phyloP scores from a whole-genome alignment of 2,113 vertebrate genomes.

The Scortum barcoo region DNA sequence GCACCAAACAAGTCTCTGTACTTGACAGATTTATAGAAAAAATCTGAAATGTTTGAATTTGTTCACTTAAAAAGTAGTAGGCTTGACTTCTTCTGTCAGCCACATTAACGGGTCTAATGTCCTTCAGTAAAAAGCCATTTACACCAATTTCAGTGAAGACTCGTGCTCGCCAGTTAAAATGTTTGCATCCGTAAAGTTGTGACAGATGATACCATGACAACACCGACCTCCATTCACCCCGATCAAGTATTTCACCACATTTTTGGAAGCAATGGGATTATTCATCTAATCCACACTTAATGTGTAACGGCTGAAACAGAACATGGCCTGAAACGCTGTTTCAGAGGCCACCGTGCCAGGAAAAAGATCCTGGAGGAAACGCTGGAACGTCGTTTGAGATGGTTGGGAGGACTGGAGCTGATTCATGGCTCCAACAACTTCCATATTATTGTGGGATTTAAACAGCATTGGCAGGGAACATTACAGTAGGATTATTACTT shows the following conservation, averaged over 20 bases:
- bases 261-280: conserved; percentile 66
- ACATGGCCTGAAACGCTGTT: conserved; percentile 60
- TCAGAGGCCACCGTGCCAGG: conserved; percentile 51
- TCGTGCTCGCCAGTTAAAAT: conserved; percentile 7
- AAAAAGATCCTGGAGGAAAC: conserved; percentile 62
- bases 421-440: conserved; percentile 63
- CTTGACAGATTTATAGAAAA: neutral
- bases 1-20: neutral
- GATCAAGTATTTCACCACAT: conserved; percentile 59
- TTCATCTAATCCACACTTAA: conserved; percentile 69
- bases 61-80: neutral
- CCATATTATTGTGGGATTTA: conserved; percentile 66
- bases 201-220: conserved; percentile 30
- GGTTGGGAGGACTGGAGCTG: conserved; percentile 60
- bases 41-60: neutral
- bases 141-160: conserved; percentile 10
- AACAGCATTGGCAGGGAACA: conserved; percentile 36
- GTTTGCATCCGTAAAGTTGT: conserved; percentile 19
- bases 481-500: conserved; percentile 47
- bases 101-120: neutral
- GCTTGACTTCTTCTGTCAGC: neutral
- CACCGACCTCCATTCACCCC: conserved; percentile 42
- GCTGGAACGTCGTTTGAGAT: conserved; percentile 63
- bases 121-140: neutral
- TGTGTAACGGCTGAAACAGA: conserved; percentile 69